These are phyloP conservation scores for Melanocharis versteri DNA, from an alignment of 2,113 vertebrate species.

Conservation along the genomic window DNA sequence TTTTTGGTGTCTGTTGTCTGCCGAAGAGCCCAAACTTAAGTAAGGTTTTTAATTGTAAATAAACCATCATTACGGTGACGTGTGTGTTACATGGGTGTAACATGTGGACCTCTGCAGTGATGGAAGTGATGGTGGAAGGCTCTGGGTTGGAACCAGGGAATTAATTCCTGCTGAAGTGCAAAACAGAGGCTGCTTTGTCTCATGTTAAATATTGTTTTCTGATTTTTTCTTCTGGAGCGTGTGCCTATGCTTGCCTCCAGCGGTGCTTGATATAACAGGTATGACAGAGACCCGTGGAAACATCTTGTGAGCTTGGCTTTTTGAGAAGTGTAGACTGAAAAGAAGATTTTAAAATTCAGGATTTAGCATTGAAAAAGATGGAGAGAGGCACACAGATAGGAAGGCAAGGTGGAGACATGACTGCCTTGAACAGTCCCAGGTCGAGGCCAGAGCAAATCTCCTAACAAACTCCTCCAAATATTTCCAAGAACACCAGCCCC, in stretches of 20 bases:
- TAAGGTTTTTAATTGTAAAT: conserved; percentile 59
- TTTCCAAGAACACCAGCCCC: background rate
- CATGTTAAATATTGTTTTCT: background rate
- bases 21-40: conserved; percentile 35
- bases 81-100: background rate
- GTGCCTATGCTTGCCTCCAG: background rate
- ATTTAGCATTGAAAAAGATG: background rate
- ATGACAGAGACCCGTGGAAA: background rate
- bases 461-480: background rate
- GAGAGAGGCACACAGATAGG: background rate
- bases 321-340: rapidly evolving
- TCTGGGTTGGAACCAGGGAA: background rate
- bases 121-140: background rate
- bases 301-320: background rate
- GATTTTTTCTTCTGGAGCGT: background rate
- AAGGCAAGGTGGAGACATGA: rapidly evolving
- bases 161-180: background rate
- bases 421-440: background rate
- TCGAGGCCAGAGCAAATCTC: background rate
- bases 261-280: rapidly evolving
- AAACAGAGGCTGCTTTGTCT: background rate
- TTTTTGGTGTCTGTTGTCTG: conserved; percentile 56
- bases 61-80: background rate
- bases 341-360: background rate
- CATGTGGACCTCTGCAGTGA: background rate